These are phyloP conservation scores for Halisarca cf. caerulea DNA, from an alignment of 37 sponge, comb jelly and placozoan species.

Conservation along the genomic window DNA sequence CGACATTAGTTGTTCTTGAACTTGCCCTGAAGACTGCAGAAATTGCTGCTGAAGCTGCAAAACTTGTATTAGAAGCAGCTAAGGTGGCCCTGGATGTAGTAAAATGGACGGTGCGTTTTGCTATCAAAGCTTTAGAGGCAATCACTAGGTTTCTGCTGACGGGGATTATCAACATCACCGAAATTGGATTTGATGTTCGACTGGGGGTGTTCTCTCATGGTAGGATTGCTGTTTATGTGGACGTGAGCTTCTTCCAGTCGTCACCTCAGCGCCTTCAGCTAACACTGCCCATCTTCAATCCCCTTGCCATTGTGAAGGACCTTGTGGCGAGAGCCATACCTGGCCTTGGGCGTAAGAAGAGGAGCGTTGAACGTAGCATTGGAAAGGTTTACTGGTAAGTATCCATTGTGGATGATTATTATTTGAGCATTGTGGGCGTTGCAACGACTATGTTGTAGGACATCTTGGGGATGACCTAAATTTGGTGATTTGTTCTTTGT, in stretches of 20 bases:
- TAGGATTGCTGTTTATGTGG: background rate
- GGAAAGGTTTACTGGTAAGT: background rate
- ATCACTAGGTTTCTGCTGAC: background rate
- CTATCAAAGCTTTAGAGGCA: background rate
- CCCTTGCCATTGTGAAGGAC: background rate
- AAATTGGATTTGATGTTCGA: slow-evolving; percentile 19
- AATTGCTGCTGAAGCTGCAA: background rate
- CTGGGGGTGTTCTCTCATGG: background rate
- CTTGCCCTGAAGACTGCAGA: background rate
- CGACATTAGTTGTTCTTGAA: background rate
- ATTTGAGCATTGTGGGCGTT: too few species aligned
- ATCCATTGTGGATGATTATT: too few species aligned
- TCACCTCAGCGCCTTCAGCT: background rate
- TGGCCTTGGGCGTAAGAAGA: background rate
- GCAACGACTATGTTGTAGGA: too few species aligned
- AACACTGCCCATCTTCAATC: background rate
- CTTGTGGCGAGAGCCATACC: background rate
- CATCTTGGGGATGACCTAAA: too few species aligned
- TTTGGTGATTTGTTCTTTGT: too few species aligned
- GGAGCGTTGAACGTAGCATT: background rate
- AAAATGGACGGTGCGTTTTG: background rate
- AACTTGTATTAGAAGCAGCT: background rate
- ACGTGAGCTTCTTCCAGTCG: background rate
- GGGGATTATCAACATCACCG: slow-evolving; percentile 5
- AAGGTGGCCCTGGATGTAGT: slow-evolving; percentile 5